Evolutionary conservation across 2,888 invertebrate species (phyloP), one percentile per base, ranked within the genome.

Genomic region (Falcaria lacertinaria): DNA sequence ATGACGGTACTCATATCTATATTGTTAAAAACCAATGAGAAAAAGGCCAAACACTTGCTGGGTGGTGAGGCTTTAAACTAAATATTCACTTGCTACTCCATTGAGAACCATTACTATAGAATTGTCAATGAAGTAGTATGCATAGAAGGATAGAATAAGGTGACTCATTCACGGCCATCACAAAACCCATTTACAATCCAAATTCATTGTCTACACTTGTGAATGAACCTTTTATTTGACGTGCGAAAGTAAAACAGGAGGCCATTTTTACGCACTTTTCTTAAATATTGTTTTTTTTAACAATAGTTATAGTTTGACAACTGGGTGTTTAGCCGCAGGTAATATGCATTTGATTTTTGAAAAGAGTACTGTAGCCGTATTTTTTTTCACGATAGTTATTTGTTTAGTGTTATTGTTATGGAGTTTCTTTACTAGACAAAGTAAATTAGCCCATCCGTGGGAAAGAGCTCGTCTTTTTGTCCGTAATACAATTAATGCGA

Each of bases 231-330:
- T 28, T 37, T 36, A 36, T 35, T 19, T 19, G 17, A 14, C 14
- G 36, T 22, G 22, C 36, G 22, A 37, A 37, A 37, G 22, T 37
- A 37, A 37, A 37, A 14, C 37, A 25, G 25, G 37, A 22, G 14
- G 37, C 28, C 22, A 37, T 25, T 35, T 6, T 13, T n/a, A 22
- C 7, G 22, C 37, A 22, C 15, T 37, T 22, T 14, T 11, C 22
- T 22, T 36, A n/a, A 13, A 37, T 13, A 37, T 19, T 22, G 37
- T 37, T 14, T 37, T 37, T 14, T 37, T 22, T 15, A 14, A 37
- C 37, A 37, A 37, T 37, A 15, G 37, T 22, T 37, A 37, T 37
- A 15, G 37, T 22, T 37, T 15, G 37, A 8, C 37, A 22, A 13
- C 37, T 11, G 15, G 22, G 25, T 3, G 8, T 37, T 37, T 22